A percentile compares a stretch with the other conserved stretches of the same genome.
These are phyloP conservation scores for Heliconius aoede DNA, from an alignment of 2,888 invertebrate species.

Conservation along the genomic window DNA sequence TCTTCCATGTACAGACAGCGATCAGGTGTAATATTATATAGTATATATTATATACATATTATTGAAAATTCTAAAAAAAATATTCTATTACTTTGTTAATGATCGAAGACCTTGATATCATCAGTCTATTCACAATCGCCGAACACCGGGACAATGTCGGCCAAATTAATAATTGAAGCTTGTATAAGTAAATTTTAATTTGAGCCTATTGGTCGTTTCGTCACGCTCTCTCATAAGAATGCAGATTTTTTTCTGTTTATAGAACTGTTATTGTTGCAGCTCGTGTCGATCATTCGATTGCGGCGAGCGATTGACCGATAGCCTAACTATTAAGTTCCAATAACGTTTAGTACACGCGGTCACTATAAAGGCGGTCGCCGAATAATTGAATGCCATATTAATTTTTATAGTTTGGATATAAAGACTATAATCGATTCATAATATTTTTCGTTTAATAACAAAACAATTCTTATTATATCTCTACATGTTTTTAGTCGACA, in stretches of 20 bases:
- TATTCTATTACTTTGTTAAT: constrained; percentile 25
- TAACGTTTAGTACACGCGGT: constrained; percentile 55
- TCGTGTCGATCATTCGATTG: constrained; percentile 66
- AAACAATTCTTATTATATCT: neutral
- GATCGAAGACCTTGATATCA: constrained; percentile 35
- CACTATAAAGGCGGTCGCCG: constrained; percentile 29
- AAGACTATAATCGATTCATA: neutral
- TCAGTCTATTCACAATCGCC: constrained; percentile 36
- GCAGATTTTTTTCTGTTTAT: constrained; percentile 60
- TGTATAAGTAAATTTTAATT: constrained; percentile 77
- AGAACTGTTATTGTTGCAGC: constrained; percentile 61
- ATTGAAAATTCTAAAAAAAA: neutral
- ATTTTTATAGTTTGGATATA: constrained; percentile 13
- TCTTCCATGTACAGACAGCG: too few relatives aligned
- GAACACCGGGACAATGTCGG: constrained; percentile 65
- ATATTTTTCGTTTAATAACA: neutral
- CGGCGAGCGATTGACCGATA: constrained; percentile 55
- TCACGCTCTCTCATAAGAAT: constrained; percentile 59
- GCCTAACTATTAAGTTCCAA: constrained; percentile 60
- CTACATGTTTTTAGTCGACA: constrained; percentile 7
- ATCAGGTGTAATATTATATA: too few relatives aligned
- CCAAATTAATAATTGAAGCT: constrained; percentile 80
- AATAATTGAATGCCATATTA: constrained; percentile 10
- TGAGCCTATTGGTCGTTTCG: constrained; percentile 62
- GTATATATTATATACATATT: too few relatives aligned